Conservation (phyloP, 2,888 invertebrate genomes). For the Sepioteuthis lessoniana region DNA sequence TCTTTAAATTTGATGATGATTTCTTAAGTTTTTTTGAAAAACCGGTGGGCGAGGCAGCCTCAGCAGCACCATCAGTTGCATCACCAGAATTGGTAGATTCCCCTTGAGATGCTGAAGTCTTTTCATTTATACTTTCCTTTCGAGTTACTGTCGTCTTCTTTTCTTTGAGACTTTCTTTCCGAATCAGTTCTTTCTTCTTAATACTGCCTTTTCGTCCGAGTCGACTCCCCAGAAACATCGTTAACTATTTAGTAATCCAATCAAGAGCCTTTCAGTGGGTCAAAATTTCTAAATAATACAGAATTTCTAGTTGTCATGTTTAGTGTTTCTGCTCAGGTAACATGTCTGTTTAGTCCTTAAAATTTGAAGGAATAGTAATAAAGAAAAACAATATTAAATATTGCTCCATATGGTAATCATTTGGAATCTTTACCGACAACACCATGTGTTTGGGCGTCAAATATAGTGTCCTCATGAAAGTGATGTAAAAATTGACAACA, state of each 20-base stretch:
- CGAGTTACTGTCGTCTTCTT: background rate
- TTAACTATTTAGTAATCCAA: background rate
- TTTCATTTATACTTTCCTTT: background rate
- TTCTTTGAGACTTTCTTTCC: constrained; percentile 23
- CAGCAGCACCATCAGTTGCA: background rate
- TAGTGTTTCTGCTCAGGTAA: background rate
- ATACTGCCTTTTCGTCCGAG: background rate
- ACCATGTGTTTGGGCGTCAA: background rate
- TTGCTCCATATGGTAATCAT: background rate
- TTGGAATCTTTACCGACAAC: background rate
- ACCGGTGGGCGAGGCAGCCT: background rate
- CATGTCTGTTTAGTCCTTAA: background rate
- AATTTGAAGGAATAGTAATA: background rate
- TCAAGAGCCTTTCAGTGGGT: background rate
- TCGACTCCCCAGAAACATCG: background rate
- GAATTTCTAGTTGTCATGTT: background rate
- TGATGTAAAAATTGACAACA: background rate
- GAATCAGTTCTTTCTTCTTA: constrained; percentile 4
- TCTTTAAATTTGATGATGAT: background rate
- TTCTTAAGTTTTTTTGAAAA: background rate
- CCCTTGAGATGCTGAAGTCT: background rate
- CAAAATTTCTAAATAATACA: background rate
- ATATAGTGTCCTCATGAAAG: background rate
- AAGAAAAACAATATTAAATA: background rate
- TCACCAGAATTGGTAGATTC: background rate